Evolutionary conservation across 2,113 vertebrate genomes (phyloP).

Genomic region (Fregata magnificens): DNA sequence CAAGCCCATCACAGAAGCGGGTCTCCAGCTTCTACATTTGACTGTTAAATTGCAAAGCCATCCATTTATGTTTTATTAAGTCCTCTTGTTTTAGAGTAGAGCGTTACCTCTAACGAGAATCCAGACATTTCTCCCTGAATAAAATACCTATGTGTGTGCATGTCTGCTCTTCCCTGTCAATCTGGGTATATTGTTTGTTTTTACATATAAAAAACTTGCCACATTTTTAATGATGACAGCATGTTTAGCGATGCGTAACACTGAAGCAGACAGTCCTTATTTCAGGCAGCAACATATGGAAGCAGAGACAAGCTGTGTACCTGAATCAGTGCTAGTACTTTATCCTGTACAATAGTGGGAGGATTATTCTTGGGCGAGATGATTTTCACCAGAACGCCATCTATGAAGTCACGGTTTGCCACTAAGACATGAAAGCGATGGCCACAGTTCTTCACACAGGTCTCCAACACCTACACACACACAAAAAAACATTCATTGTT

Average conservation of each 20-base stretch:
- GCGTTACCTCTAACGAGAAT: not conserved
- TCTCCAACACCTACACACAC: conserved; percentile 88
- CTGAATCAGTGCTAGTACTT: conserved; percentile 97
- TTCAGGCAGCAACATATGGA: conserved; percentile 15
- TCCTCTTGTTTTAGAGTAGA: not conserved
- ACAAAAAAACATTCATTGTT: not conserved
- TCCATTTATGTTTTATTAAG: not conserved
- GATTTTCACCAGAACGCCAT: conserved; percentile 94
- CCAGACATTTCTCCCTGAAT: not conserved
- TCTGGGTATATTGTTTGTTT: conserved; percentile 8
- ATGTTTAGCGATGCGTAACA: not conserved
- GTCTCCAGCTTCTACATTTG: not conserved
- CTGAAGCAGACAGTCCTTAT: not conserved
- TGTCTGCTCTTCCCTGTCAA: not conserved
- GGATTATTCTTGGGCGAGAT: conserved; percentile 97
- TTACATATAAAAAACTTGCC: not conserved
- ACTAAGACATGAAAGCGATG: conserved; percentile 95
- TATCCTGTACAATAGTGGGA: conserved; percentile 96
- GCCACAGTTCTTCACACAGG: conserved; percentile 99
- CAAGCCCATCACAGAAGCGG: not conserved
- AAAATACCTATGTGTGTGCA: not conserved
- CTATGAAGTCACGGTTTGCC: conserved; percentile 94
- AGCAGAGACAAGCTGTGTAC: conserved; percentile 68
- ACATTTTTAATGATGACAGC: conserved; percentile 16
- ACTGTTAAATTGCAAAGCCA: not conserved